Evolutionary conservation across 1,140 invertebrate genomes (phyloP).

Genomic region (Holotrichia oblita): DNA sequence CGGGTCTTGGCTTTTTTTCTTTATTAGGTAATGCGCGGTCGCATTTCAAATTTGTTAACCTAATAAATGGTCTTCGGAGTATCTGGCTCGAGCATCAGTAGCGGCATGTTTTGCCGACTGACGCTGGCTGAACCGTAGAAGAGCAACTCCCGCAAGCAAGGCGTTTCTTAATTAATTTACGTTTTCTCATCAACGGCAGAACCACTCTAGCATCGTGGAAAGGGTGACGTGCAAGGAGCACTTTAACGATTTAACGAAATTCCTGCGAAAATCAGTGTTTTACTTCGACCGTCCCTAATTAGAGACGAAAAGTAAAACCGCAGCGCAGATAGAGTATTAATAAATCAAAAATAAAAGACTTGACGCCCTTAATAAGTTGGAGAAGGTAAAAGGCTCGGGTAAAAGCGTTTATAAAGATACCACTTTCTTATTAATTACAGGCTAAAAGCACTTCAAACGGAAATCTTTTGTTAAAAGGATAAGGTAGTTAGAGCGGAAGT

Average conservation of each 20-base stretch:
- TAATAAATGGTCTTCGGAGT: constrained; percentile 23
- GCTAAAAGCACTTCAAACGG: neutral
- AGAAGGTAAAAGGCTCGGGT: neutral
- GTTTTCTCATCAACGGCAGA: constrained; percentile 16
- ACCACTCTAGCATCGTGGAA: neutral
- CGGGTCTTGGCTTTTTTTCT: neutral
- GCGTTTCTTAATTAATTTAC: constrained; percentile 29
- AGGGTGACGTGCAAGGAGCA: constrained; percentile 6
- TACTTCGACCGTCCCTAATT: constrained; percentile 28
- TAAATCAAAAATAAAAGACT: constrained; percentile 19
- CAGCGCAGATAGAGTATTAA: constrained; percentile 6
- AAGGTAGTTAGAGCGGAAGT: neutral
- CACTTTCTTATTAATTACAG: constrained; percentile 12
- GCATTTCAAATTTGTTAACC: constrained; percentile 27
- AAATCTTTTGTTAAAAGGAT: neutral
- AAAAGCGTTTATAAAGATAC: neutral
- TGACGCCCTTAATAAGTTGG: neutral
- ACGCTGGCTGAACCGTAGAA: neutral
- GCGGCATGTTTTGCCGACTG: neutral
- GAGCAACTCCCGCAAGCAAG: neutral
- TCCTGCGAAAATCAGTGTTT: constrained; percentile 31
- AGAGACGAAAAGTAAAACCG: constrained; percentile 15
- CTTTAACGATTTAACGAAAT: constrained; percentile 34
- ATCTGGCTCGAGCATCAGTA: neutral
- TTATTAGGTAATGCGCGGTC: neutral